Evolutionary conservation across 2,113 vertebrate genomes (phyloP).

Genomic region (Ceratotherium simum): DNA sequence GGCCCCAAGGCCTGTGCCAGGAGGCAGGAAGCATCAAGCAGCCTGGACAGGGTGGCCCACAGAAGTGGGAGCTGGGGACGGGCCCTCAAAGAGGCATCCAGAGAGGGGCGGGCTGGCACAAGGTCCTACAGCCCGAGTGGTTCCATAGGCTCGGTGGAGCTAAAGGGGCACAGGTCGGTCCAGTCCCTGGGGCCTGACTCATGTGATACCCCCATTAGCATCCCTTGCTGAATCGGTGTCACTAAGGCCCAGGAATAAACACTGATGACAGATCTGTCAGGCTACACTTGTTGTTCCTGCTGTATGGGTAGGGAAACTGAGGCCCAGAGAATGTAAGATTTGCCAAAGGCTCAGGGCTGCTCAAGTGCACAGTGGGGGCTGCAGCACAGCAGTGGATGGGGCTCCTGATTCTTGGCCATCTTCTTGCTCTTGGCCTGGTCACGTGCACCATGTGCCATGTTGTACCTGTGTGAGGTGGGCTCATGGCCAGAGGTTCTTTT

Average conservation of each 20-base stretch:
- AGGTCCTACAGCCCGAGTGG: not conserved
- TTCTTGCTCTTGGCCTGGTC: not conserved
- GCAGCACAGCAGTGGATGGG: not conserved
- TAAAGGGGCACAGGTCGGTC: not conserved
- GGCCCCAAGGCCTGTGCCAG: not conserved
- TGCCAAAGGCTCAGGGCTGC: not conserved
- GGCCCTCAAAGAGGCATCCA: not conserved
- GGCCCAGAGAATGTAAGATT: not conserved
- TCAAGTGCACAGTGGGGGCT: not conserved
- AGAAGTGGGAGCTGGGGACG: not conserved
- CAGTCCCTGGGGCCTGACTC: not conserved
- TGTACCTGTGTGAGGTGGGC: not conserved
- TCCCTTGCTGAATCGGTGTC: not conserved
- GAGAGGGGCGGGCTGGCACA: too few relatives aligned
- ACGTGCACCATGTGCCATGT: accelerated
- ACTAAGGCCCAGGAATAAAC: not conserved
- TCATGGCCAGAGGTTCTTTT: not conserved
- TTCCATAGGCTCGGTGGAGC: not conserved
- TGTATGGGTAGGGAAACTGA: not conserved
- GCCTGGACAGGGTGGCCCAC: not conserved
- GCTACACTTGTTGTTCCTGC: not conserved
- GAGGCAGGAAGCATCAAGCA: not conserved
- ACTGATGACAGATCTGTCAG: not conserved
- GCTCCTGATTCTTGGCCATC: not conserved
- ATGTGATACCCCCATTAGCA: accelerated